These are phyloP conservation scores for Barypeithes pellucidus DNA, from an alignment of 2,888 invertebrate species.

Conservation along the genomic window DNA sequence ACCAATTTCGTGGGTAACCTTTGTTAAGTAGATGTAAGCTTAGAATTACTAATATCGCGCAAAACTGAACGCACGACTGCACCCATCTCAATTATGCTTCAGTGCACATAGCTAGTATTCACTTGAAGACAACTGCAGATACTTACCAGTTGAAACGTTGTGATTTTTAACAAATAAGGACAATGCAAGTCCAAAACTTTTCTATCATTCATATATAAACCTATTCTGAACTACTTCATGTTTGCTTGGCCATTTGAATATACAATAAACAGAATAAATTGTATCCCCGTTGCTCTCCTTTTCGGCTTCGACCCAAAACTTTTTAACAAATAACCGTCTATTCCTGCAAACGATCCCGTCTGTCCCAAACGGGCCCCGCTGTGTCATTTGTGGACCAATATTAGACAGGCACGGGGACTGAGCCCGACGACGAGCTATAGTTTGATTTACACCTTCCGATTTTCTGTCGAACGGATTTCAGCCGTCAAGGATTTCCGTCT, in stretches of 20 bases:
- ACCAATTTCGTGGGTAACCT: too few species aligned
- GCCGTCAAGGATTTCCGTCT: constrained; percentile 29
- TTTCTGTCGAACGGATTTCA: constrained; percentile 36
- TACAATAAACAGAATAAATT: background rate
- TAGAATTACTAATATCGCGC: too few species aligned
- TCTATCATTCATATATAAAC: too few species aligned
- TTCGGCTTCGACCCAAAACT: background rate
- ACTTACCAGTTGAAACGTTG: too few species aligned
- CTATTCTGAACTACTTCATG: too few species aligned
- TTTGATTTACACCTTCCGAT: constrained; percentile 36
- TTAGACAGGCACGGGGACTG: constrained; percentile 28
- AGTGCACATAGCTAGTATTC: too few species aligned
- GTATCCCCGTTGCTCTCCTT: background rate
- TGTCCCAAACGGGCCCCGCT: constrained; percentile 14
- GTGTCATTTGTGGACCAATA: constrained; percentile 24
- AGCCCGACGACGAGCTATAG: background rate
- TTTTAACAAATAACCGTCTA: background rate
- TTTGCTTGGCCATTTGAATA: background rate
- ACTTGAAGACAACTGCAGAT: too few species aligned
- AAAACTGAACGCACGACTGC: too few species aligned
- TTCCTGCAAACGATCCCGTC: constrained; percentile 8
- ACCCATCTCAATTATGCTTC: too few species aligned
- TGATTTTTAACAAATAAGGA: too few species aligned
- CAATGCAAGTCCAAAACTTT: too few species aligned
- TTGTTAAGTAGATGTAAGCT: too few species aligned